These are phyloP conservation scores for Balaenoptera acutorostrata DNA, from an alignment of 2,113 vertebrate genomes.

Conservation along the genomic window DNA sequence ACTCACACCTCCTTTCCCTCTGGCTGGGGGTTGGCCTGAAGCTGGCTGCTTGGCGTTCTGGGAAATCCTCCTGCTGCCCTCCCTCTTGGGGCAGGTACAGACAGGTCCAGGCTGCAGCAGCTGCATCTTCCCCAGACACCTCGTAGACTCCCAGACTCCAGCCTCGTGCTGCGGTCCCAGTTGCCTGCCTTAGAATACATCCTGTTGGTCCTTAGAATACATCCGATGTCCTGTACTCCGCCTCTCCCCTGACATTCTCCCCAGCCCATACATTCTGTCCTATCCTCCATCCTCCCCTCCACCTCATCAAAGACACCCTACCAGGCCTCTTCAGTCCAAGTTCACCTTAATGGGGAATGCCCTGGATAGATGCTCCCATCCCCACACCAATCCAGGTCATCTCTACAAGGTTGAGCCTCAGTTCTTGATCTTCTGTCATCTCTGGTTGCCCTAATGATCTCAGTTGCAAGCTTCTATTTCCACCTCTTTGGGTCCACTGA, in stretches of 20 bases:
- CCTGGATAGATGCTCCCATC: not conserved
- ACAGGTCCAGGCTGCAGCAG: slow-evolving; percentile 53
- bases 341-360: not conserved
- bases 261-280: not conserved
- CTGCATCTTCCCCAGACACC: slow-evolving; percentile 37
- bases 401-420: not conserved
- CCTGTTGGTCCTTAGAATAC: not conserved
- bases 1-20: slow-evolving; percentile 30
- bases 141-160: slow-evolving; percentile 22
- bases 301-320: not conserved
- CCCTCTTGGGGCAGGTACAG: slow-evolving; percentile 60
- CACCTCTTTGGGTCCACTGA: not conserved
- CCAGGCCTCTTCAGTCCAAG: not conserved
- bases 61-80: slow-evolving; percentile 35
- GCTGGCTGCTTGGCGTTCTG: slow-evolving; percentile 61
- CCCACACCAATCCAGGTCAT: not conserved
- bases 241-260: not conserved
- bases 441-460: not conserved
- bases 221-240: not conserved
- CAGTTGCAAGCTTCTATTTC: not conserved
- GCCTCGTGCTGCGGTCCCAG: not conserved
- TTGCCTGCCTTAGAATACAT: not conserved
- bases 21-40: slow-evolving; percentile 32
- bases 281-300: not conserved
- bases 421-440: not conserved